A percentile compares a stretch with the other conserved stretches of the same genome.
phyloP scores from a whole-genome alignment of 2,888 invertebrate species.

The Drosophila anceps region DNA sequence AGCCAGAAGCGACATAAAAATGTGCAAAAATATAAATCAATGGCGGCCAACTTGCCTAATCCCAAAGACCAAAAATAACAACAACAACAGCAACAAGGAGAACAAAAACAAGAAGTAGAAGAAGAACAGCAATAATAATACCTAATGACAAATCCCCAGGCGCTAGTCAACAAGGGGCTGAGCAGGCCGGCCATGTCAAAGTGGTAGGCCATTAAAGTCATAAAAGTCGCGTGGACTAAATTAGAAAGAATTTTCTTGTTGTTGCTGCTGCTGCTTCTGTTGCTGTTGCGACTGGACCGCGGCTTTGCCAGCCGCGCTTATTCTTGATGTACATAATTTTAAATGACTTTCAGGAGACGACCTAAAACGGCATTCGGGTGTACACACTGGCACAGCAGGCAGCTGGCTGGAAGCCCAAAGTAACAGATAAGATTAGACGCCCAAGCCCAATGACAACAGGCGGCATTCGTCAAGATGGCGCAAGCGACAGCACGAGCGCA shows the following conservation, averaged over 20 bases:
- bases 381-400: conserved; percentile 35
- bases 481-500: conserved; percentile 12
- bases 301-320: conserved; percentile 39
- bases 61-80: conserved; percentile 34
- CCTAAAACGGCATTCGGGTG: conserved; percentile 47
- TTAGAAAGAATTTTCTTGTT: conserved; percentile 62
- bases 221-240: conserved; percentile 81
- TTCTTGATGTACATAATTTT: conserved; percentile 75
- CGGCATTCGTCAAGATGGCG: conserved; percentile 74
- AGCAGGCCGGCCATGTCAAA: conserved; percentile 47
- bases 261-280: background rate
- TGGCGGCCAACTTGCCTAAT: conserved; percentile 43
- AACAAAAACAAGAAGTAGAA: background rate
- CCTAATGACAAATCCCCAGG: conserved; percentile 69
- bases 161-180: conserved; percentile 40
- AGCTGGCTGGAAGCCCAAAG: conserved; percentile 47
- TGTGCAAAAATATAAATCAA: conserved; percentile 61
- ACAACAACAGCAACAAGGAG: background rate
- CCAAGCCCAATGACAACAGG: conserved; percentile 76
- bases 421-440: conserved; percentile 76
- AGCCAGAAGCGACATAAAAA: conserved; percentile 43
- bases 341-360: conserved; percentile 80
- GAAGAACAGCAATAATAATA: conserved; percentile 40
- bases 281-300: conserved; percentile 5
- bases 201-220: conserved; percentile 78